These are phyloP conservation scores for Corythornis cristatus DNA, from an alignment of 2,113 vertebrate species.

Conservation along the genomic window DNA sequence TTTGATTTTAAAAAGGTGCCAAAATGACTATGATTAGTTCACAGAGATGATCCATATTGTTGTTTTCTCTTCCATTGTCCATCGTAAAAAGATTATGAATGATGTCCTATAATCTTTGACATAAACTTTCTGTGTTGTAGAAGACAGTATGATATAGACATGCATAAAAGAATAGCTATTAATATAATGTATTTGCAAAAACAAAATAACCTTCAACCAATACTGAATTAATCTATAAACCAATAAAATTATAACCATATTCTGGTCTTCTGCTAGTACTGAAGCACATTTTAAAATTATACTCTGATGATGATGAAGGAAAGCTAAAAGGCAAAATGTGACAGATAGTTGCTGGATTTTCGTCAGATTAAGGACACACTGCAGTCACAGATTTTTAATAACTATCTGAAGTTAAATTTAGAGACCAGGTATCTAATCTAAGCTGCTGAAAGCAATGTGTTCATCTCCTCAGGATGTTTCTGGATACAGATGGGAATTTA, in stretches of 20 bases:
- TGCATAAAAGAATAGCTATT: not conserved
- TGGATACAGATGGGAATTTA: not conserved
- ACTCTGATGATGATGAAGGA: not conserved
- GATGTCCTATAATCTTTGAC: not conserved
- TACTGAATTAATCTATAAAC: not conserved
- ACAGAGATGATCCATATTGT: not conserved
- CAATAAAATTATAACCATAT: not conserved
- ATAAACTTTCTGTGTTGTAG: not conserved
- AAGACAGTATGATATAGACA: not conserved
- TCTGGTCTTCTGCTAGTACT: not conserved
- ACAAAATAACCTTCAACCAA: too few species aligned
- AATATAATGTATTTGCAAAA: not conserved
- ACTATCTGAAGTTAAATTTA: not conserved
- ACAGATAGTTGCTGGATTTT: not conserved
- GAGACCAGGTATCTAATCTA: not conserved
- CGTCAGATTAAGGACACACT: not conserved
- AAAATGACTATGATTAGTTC: not conserved
- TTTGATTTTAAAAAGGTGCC: not conserved
- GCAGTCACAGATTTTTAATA: not conserved
- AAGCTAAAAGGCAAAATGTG: not conserved
- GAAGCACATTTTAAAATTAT: not conserved
- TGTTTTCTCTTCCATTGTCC: not conserved
- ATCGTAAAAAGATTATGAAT: not conserved
- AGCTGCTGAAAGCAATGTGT: not conserved
- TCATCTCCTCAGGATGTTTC: not conserved